These are phyloP conservation scores for Heliothis virescens DNA, from an alignment of 1,140 invertebrate species.

Conservation along the genomic window DNA sequence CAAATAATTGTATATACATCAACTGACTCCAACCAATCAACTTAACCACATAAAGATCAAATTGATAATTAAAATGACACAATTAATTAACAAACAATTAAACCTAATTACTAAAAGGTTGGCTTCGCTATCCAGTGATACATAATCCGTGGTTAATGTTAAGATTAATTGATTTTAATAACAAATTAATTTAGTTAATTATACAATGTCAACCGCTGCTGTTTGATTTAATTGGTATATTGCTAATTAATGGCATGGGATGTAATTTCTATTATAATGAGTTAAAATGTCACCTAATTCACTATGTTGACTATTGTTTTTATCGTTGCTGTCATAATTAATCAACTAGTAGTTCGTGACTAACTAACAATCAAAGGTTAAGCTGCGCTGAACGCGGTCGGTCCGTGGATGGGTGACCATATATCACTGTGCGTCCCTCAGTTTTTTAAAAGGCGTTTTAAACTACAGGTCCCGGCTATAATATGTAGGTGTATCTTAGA, in stretches of 20 bases:
- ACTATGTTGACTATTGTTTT: not conserved
- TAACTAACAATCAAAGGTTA: too few relatives aligned
- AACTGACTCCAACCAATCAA: too few relatives aligned
- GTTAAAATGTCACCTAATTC: not conserved
- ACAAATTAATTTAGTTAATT: slow-evolving; percentile 44
- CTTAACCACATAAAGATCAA: not conserved
- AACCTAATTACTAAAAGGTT: not conserved
- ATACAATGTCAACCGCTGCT: slow-evolving; percentile 6
- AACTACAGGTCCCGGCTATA: too few relatives aligned
- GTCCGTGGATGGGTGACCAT: too few relatives aligned
- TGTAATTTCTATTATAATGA: not conserved
- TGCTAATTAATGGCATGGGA: slow-evolving; percentile 6
- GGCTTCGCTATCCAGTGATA: not conserved
- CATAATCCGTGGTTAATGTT: not conserved
- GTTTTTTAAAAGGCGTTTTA: too few relatives aligned
- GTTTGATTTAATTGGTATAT: slow-evolving; percentile 15
- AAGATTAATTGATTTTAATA: slow-evolving; percentile 41
- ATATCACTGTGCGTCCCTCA: too few relatives aligned
- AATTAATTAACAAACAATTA: not conserved
- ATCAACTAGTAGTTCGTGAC: too few relatives aligned
- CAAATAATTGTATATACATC: too few relatives aligned
- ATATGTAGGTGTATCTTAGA: too few relatives aligned
- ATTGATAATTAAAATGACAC: not conserved
- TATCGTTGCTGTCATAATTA: not conserved
- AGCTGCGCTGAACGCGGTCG: too few relatives aligned